Evolutionary conservation across 2,113 vertebrate genomes (phyloP), one percentile per base, ranked within the genome.

Genomic region (Scytalopus superciliaris): DNA sequence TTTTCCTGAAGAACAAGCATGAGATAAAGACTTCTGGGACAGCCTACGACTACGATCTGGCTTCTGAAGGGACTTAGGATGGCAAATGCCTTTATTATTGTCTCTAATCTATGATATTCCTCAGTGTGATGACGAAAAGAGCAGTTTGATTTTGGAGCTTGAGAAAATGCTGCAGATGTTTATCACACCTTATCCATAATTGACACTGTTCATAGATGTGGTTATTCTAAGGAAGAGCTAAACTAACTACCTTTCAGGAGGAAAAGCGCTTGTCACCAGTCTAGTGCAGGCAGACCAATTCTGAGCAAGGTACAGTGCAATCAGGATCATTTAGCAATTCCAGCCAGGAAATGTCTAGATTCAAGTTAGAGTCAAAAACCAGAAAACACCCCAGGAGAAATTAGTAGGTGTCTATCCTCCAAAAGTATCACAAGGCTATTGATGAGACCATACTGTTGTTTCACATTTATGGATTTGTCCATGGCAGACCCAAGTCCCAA

Each of bases 181-280:
- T 73, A 84, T 74, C 64, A 69, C 67, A 67, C n/a, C 12, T 60
- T 45, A 45, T 31, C 9, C 27, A 27, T 50, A 81, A 90, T 21
- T 0, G 0, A 21, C 31, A 17, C 60, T 80, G 25, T 60, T 44
- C 2, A 0, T 27, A 69, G 64, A 35, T 4, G 8, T 14, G 10
- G 14, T 37, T 47, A 64, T 62, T 47, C 31, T 57, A 45, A 72
- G 42, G 64, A 73, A n/a, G 0, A 3, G 16, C 14, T 69, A 37
- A 74, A 77, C 24, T 64, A 87, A 35, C 2, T 5, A 10, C 10
- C 5, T 69, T 44, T 45, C 33, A 73, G 59, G 14, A 69, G 11
- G 28, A 67, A 50, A 45, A 79, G 18, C 19, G 19, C n/a, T 56
- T 12, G 23, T 15, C 30, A 62, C 25, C 25, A 69, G 63, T 19